These are phyloP conservation scores for Electrophaes corylata DNA, from an alignment of 2,888 invertebrate species.

Conservation along the genomic window DNA sequence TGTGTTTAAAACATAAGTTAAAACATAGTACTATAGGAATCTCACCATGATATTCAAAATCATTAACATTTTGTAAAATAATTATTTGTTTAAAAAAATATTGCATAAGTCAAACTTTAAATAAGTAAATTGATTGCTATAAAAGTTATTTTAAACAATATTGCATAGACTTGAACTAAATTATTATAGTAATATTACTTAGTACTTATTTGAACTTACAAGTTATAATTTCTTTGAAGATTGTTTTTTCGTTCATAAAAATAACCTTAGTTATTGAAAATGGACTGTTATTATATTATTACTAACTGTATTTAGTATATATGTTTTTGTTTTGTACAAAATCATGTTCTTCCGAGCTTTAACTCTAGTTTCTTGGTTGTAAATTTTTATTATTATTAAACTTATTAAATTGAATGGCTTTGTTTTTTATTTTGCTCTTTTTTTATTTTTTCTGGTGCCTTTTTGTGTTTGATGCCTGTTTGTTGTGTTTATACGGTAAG, in stretches of 20 bases:
- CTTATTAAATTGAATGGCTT: constrained; percentile 79
- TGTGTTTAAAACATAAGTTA: too few species aligned
- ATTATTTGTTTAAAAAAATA: not conserved
- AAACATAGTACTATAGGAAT: not conserved
- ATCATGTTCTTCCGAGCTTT: constrained; percentile 83
- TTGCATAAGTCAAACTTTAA: not conserved
- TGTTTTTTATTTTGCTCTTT: constrained; percentile 75
- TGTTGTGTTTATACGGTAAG: constrained; percentile 71
- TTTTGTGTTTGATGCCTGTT: constrained; percentile 61
- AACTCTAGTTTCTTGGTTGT: constrained; percentile 80
- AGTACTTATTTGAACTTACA: not conserved
- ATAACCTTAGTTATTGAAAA: constrained; percentile 47
- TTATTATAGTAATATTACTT: constrained; percentile 3
- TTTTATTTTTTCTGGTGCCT: constrained; percentile 51
- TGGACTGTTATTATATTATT: constrained; percentile 53
- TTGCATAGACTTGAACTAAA: constrained; percentile 1
- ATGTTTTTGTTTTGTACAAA: constrained; percentile 67
- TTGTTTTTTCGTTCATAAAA: constrained; percentile 42
- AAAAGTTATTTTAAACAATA: constrained; percentile 1
- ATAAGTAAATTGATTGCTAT: not conserved
- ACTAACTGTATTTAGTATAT: constrained; percentile 48
- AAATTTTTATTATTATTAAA: constrained; percentile 80
- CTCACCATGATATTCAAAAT: not conserved
- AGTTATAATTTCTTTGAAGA: not conserved
- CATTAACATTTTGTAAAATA: not conserved